These are phyloP conservation scores for Mustelus asterias DNA, from an alignment of 2,113 vertebrate species.

Conservation along the genomic window DNA sequence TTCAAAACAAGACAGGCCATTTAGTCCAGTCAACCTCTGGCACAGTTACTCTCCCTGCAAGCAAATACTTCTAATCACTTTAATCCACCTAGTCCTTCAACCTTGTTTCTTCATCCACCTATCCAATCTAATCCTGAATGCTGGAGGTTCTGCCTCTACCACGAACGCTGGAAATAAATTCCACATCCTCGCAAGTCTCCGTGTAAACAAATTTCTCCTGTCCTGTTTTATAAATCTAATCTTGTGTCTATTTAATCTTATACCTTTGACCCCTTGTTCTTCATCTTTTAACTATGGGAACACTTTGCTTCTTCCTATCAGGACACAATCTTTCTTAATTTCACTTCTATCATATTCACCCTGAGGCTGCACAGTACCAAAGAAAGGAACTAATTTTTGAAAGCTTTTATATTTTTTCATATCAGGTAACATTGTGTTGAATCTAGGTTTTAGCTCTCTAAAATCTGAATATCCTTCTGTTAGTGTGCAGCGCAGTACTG, in stretches of 20 bases:
- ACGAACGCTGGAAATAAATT: neutral
- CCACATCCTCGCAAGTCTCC: neutral
- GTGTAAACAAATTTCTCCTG: neutral
- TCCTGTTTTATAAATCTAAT: neutral
- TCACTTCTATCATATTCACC: neutral
- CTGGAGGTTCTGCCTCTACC: neutral
- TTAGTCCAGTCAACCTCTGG: neutral
- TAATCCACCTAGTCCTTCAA: neutral
- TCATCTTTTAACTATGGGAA: neutral
- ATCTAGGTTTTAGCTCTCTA: neutral
- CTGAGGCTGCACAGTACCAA: neutral
- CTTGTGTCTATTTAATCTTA: neutral
- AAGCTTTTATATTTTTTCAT: neutral
- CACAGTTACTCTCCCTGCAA: neutral
- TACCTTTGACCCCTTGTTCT: neutral
- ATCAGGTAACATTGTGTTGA: neutral
- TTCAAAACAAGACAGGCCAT: neutral
- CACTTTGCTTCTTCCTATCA: neutral
- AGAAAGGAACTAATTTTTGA: neutral
- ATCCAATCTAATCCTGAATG: neutral
- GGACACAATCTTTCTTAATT: neutral
- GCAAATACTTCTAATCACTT: neutral
- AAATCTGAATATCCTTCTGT: neutral
- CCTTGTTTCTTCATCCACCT: neutral
- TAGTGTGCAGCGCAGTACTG: neutral